These are phyloP conservation scores for Podotricha telesiphe DNA, from an alignment of 2,888 invertebrate genomes.

Conservation along the genomic window DNA sequence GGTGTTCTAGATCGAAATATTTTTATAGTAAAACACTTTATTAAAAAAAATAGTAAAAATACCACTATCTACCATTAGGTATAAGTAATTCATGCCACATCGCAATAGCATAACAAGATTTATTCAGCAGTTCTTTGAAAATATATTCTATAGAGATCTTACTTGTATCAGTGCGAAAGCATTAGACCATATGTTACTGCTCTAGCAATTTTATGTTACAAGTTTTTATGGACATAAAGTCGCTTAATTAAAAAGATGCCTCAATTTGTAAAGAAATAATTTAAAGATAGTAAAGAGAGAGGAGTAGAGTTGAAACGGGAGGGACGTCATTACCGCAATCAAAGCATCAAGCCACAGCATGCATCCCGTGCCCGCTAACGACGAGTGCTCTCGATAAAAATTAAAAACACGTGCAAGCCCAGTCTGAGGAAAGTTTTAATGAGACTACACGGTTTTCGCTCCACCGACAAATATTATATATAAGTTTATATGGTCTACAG, in stretches of 20 bases:
- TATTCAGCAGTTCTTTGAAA: slow-evolving; percentile 37
- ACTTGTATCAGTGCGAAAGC: slow-evolving; percentile 28
- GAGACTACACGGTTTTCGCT: slow-evolving; percentile 74
- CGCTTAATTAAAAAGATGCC: slow-evolving; percentile 64
- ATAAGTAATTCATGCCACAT: slow-evolving; percentile 34
- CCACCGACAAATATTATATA: slow-evolving; percentile 57
- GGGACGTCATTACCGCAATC: slow-evolving; percentile 83
- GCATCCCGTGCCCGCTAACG: slow-evolving; percentile 64
- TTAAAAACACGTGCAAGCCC: slow-evolving; percentile 83
- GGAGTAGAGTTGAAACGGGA: slow-evolving; percentile 61
- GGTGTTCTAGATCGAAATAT: no score
- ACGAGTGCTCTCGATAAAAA: slow-evolving; percentile 83
- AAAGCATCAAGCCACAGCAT: slow-evolving; percentile 75
- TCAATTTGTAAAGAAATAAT: slow-evolving; percentile 76
- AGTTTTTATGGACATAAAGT: slow-evolving; percentile 43
- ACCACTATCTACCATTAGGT: slow-evolving; percentile 1
- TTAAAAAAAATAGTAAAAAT: neutral
- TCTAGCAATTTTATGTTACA: slow-evolving; percentile 33
- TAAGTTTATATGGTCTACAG: slow-evolving; percentile 26
- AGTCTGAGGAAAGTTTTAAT: slow-evolving; percentile 83
- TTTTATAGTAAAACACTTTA: no score
- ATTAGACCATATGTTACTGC: slow-evolving; percentile 34
- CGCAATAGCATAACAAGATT: slow-evolving; percentile 25
- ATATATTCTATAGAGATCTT: slow-evolving; percentile 31
- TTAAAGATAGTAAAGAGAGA: slow-evolving; percentile 73